A percentile compares a stretch with the other conserved stretches of the same genome.
phyloP scores from a whole-genome alignment of 2,797 vertebrate species.

The Leucoraja ocellata region DNA sequence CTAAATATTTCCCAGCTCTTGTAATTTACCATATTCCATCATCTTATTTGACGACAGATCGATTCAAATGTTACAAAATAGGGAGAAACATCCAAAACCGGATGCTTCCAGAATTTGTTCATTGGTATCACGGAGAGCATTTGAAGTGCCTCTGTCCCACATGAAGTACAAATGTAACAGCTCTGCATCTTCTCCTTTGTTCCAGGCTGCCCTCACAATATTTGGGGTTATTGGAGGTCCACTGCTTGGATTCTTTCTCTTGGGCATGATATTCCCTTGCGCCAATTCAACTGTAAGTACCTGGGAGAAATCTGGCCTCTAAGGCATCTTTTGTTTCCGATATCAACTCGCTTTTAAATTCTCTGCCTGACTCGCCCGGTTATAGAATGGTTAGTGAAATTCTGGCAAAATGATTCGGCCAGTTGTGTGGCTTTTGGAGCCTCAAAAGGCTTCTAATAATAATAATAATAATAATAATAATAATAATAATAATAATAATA shows the following conservation, averaged over 20 bases:
- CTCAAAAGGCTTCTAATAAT: too few relatives aligned
- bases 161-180: neutral
- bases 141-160: neutral
- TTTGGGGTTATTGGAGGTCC: slow-evolving; percentile 22
- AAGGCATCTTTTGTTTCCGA: too few relatives aligned
- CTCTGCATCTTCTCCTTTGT: neutral
- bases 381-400: too few relatives aligned
- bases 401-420: too few relatives aligned
- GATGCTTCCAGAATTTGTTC: neutral
- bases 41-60: neutral
- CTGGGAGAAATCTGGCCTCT: neutral
- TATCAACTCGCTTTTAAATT: too few relatives aligned
- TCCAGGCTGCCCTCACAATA: slow-evolving; percentile 30
- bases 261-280: slow-evolving; percentile 23
- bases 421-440: too few relatives aligned
- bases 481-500: too few relatives aligned
- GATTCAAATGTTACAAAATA: too few relatives aligned
- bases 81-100: neutral
- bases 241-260: neutral
- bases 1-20: too few relatives aligned
- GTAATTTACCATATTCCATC: neutral
- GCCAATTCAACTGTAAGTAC: slow-evolving; percentile 25
- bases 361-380: too few relatives aligned
- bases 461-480: too few relatives aligned
- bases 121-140: neutral